Base-by-base conservation (phyloP, 1,140 invertebrate genomes). In the Brachionus paranguensis region DNA sequence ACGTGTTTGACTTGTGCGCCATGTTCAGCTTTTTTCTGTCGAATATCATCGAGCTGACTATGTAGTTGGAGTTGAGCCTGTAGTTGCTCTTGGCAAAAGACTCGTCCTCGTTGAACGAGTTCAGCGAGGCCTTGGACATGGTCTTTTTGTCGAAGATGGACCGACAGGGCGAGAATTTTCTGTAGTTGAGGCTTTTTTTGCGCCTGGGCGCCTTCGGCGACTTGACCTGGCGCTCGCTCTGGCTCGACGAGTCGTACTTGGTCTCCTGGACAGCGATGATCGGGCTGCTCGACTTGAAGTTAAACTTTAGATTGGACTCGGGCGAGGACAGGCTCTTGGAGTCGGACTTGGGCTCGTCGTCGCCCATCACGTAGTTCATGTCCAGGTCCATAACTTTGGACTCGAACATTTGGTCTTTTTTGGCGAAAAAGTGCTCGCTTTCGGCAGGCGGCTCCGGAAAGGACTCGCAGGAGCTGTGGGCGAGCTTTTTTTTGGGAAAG, bases 331-430 rank as follows among this genome's bases (percentile, higher is more conserved):
- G 24, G 10, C 45, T 27, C 10, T 50, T 47, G 3, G 43, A 43
- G 14, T 24, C 33, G 17, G 68, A 72, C 12, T 72, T 47, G 17
- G 11, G 3, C 20, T 50, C 24, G 6, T 37, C 47, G 20, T 50
- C 45, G 10, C 47, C 47, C 1, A 76, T 29, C 20, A 76, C 47
- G 27, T 76, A 76, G 27, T 76, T 72, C 68, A 72, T 72, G 68
- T 72, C 68, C 12, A 72, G 24, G 37, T 72, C 68, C 68, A 72
- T 72, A 0, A 72, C 68, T 10, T 72, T 76, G 8, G 72, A 76
- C 43, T 76, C 72, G n/a, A 76, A 76, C 20, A 76, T 47, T 47
- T 76, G 72, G 43, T 76, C 72, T 12, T 76, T 76, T 76, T 76
- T 76, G n/a, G 45, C n/a, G 45, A 27, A 76, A 29, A 76, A 20